Evolutionary conservation across 2,888 invertebrate species (phyloP), one percentile per base, ranked within the genome.

Genomic region (Chrysolina americana): DNA sequence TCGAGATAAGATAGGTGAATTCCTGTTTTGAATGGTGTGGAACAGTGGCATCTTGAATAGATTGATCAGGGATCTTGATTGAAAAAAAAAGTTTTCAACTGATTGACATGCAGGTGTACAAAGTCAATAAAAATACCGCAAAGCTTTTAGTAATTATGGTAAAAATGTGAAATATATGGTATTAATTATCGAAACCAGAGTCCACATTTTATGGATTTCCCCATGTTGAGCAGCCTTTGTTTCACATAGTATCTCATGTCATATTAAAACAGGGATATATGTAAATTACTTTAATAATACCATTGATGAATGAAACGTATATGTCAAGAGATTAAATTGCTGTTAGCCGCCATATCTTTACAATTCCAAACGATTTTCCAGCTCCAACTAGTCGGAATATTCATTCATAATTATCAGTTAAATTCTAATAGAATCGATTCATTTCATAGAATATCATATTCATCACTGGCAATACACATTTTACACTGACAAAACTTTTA

Each of bases 401-500:
- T 6, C 8, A 28, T 28, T 28, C 28, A 28, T 5, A 3, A 28
- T 36, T 0, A 36, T 36, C 4, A 36, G 36, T 36, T 8, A 0
- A 36, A 36, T 8, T 8, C 8, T 0, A 36, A 36, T 8, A 36
- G 8, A 36, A 36, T 6, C 36, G 36, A 36, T 36, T 6, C 8
- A 3, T 36, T 36, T 36, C 6, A 8, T 36, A 36, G 8, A 8
- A 36, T 36, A 6, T 8, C 36, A 36, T 36, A 36, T 36, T 36
- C 36, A 36, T 36, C 36, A 36, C 36, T 6, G 36, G 36, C 8
- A 36, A 8, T 8, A 36, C 36, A 36, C 8, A 36, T 53, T 68
- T 53, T 53, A 68, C 68, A 68, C 68, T 68, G 53, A 41, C 53
- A 15, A 4, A 28, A 17, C 41, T 19, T 36, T 53, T 41, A 13